These are phyloP conservation scores for Holothuria scabra DNA, from an alignment of 53 echinoderm and acorn worm species.

Conservation along the genomic window DNA sequence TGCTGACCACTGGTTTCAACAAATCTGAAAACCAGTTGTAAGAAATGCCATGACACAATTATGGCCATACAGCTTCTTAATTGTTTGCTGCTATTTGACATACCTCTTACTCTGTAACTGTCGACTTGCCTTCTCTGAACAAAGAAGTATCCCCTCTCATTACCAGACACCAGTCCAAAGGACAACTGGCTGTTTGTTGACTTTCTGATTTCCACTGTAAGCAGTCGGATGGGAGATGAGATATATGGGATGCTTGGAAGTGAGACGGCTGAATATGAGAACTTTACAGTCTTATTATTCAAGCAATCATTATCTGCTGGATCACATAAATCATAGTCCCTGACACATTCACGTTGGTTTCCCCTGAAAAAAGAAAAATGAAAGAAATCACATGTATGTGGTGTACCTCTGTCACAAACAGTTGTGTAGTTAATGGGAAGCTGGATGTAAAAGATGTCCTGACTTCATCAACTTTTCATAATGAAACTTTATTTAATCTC, in stretches of 20 bases:
- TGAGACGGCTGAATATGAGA: slow-evolving; percentile 68
- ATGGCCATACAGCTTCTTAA: too few relatives aligned
- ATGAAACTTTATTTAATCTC: too few relatives aligned
- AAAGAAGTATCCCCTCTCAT: slow-evolving; percentile 70
- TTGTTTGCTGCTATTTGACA: not conserved
- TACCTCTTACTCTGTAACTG: slow-evolving; percentile 4
- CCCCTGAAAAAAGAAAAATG: slow-evolving; percentile 20
- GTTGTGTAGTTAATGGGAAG: too few relatives aligned
- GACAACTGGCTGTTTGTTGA: not conserved
- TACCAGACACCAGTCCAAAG: slow-evolving; percentile 66
- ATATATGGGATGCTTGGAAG: slow-evolving; percentile 69
- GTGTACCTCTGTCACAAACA: too few relatives aligned
- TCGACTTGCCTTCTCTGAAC: slow-evolving; percentile 37
- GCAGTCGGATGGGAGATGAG: slow-evolving; percentile 60
- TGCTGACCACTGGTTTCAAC: too few relatives aligned
- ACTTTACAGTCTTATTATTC: slow-evolving; percentile 39
- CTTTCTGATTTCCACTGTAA: slow-evolving; percentile 51
- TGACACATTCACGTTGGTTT: slow-evolving; percentile 45
- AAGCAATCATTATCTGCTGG: slow-evolving; percentile 46
- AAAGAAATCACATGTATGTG: too few relatives aligned
- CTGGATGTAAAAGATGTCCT: too few relatives aligned
- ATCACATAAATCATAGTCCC: slow-evolving; percentile 42
- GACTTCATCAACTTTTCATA: too few relatives aligned
- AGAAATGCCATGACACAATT: too few relatives aligned
- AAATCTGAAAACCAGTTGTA: too few relatives aligned